Base-by-base conservation (phyloP, 2,113 vertebrate genomes). In the Casuarius casuarius region DNA sequence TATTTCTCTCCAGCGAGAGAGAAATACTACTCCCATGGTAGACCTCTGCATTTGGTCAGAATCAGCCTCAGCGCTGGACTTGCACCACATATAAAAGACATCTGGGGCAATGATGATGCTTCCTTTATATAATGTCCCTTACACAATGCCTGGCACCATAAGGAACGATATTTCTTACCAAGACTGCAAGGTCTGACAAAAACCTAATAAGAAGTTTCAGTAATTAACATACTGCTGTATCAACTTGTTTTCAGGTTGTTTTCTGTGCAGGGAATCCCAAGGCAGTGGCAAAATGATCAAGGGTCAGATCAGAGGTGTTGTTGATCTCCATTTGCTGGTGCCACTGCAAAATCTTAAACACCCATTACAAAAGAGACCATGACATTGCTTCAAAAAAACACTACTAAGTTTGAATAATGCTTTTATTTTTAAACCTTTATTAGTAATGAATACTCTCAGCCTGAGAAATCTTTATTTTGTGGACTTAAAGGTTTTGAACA, bases 401-500 rank as follows among this genome's bases (percentile, higher is more conserved):
- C 42, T 58, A 6, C 35, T 75, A 23, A 12, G n/a, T 73, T 95
- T 94, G 63, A 84, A 68, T 42, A 42, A 62, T 63, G 52, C 33
- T 70, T 35, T 59, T 58, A 48, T 73, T 91, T 92, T 94, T 22
- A 92, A 87, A 84, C 76, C 35, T 63, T 79, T 31, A 14, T 62
- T 83, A 93, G 14, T 68, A 87, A 75, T 44, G 33, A 78, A 44
- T 63, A 28, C 51, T 81, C 73, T 74, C 74, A 93, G 61, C 12
- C 88, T 59, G 44, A 85, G 9, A 91, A 75, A 79, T 70, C 19
- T 92, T 67, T 90, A 23, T 88, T 84, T 87, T 73, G n/a, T 28
- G 20, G 38, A 84, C 78, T 81, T 92, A 66, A 76, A 94, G 68
- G 79, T 89, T 84, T 89, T 75, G 81, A 72, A 85, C 46, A 91